Percentiles rank a stretch among this genome's conserved stretches.
phyloP scores from a whole-genome alignment of 2,888 invertebrate species.

The Lasiommata megera region DNA sequence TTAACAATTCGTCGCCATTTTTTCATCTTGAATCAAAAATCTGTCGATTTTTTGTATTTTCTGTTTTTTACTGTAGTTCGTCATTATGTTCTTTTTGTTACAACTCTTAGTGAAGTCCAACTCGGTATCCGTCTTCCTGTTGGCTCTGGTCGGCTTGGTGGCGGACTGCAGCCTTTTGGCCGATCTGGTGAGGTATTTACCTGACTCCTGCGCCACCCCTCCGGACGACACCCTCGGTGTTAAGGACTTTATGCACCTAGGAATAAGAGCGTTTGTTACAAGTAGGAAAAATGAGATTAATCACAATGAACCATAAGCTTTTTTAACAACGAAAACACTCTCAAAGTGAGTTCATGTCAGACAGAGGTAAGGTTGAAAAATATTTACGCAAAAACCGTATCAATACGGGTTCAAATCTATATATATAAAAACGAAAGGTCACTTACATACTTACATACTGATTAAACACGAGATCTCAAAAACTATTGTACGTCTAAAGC shows the following conservation, averaged over 20 bases:
- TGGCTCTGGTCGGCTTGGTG: conserved; percentile 43
- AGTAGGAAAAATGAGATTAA: not conserved
- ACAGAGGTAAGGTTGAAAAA: no score
- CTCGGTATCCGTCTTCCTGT: not conserved
- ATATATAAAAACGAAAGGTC: no score
- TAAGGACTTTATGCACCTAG: conserved; percentile 68
- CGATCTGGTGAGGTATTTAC: conserved; percentile 59
- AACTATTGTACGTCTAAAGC: no score
- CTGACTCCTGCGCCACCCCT: conserved; percentile 50
- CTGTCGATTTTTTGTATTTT: not conserved
- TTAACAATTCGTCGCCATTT: not conserved
- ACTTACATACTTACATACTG: no score
- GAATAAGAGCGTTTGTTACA: conserved; percentile 10
- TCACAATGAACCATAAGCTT: no score
- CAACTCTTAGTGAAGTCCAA: not conserved
- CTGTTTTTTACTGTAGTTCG: not conserved
- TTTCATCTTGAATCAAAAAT: not conserved
- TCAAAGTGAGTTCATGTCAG: no score
- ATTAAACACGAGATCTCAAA: no score
- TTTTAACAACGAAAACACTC: no score
- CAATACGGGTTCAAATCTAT: no score
- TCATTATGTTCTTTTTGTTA: not conserved
- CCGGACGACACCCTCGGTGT: conserved; percentile 47
- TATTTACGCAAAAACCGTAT: no score
- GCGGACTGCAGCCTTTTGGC: conserved; percentile 56